Evolutionary conservation across 1,140 invertebrate species (phyloP).

Genomic region (Scaptomyza hsui): DNA sequence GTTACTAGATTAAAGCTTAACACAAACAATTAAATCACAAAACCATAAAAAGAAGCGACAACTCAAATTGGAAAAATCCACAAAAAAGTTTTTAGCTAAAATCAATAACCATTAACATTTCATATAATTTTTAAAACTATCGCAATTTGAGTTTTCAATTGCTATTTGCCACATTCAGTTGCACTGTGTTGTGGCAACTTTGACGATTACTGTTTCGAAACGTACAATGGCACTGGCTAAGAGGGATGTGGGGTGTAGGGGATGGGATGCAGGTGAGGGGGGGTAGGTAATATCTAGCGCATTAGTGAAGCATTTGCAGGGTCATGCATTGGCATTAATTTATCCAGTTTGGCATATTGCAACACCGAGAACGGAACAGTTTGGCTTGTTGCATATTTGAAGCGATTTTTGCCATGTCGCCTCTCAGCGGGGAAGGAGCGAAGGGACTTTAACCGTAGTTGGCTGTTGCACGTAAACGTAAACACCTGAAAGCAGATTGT

Average conservation of each 20-base stretch:
- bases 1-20: too few relatives aligned
- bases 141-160: too few relatives aligned
- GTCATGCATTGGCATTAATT: slow-evolving; percentile 34
- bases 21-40: too few relatives aligned
- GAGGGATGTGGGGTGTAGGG: too few relatives aligned
- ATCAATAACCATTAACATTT: too few relatives aligned
- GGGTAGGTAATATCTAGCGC: slow-evolving; percentile 14
- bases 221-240: not conserved
- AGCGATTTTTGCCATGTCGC: slow-evolving; percentile 32
- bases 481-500: slow-evolving; percentile 41
- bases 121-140: too few relatives aligned
- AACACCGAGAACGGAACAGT: not conserved
- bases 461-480: slow-evolving; percentile 35
- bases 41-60: too few relatives aligned
- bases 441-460: slow-evolving; percentile 3
- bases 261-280: slow-evolving; percentile 5
- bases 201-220: not conserved
- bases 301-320: slow-evolving; percentile 30
- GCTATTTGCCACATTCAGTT: not conserved
- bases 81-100: too few relatives aligned
- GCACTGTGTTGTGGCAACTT: slow-evolving; percentile 12
- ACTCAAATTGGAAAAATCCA: too few relatives aligned
- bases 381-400: slow-evolving; percentile 69
- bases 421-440: not conserved
- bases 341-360: slow-evolving; percentile 14